Evolutionary conservation across 35 echinoderm and acorn worm species (phyloP).

Genomic region (Heliocidaris erythrogramma): DNA sequence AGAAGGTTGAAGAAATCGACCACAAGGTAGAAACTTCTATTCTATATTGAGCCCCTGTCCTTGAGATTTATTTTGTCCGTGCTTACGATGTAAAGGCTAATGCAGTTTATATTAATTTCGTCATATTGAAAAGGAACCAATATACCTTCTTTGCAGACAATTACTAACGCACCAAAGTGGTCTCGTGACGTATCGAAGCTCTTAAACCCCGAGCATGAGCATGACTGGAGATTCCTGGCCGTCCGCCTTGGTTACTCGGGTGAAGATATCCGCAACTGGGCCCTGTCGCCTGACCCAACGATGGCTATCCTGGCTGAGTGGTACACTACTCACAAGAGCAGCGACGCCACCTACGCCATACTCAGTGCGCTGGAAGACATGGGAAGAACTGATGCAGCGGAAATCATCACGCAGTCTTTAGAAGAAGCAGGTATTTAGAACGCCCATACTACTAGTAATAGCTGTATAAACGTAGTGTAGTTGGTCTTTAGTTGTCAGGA

Average conservation of each 20-base stretch:
- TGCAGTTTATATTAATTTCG: too few species aligned
- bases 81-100: too few species aligned
- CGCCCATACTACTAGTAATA: too few species aligned
- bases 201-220: slow-evolving; percentile 81
- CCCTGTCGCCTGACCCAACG: slow-evolving; percentile 87
- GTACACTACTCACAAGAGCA: slow-evolving; percentile 97
- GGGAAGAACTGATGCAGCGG: slow-evolving; percentile 74
- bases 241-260: slow-evolving; percentile 80
- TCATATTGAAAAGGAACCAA: not conserved
- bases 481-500: too few species aligned
- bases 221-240: slow-evolving; percentile 92
- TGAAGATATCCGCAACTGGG: slow-evolving; percentile 98
- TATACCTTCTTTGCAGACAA: slow-evolving; percentile 57
- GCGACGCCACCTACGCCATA: slow-evolving; percentile 91
- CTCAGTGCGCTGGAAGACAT: slow-evolving; percentile 90
- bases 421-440: slow-evolving; percentile 73
- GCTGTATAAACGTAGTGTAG: too few species aligned
- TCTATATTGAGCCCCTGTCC: too few species aligned
- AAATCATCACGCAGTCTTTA: slow-evolving; percentile 81
- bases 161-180: slow-evolving; percentile 93
- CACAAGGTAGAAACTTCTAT: slow-evolving; percentile 68
- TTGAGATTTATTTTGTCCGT: too few species aligned
- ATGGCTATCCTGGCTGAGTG: slow-evolving; percentile 94
- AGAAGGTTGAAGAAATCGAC: slow-evolving; percentile 86
- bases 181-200: slow-evolving; percentile 88